Base-by-base conservation (phyloP, 2,888 invertebrate genomes). In the Aphodius sticticus region DNA sequence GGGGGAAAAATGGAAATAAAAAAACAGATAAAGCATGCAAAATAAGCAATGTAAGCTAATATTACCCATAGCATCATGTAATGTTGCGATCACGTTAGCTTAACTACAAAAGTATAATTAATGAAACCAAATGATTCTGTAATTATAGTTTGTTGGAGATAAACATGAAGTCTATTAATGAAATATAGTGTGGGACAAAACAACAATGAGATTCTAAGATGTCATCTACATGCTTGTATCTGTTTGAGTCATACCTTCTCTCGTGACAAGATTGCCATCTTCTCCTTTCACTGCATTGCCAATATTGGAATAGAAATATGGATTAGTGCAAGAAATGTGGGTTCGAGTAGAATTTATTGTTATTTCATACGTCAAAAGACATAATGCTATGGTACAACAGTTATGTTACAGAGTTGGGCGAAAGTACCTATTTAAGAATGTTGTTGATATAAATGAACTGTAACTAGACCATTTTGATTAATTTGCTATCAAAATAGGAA, bases 61-160 rank as follows among this genome's bases (percentile, higher is more conserved):
- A 80, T 78, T 71, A 79, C 82, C 86, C 86, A 84, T 84, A 86
- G 86, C 86, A 87, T 85, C 85, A 87, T 86, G 85, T 84, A 84
- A 82, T 26, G 76, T 77, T 77, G 53, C 15, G 9, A 53, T 53
- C 53, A 53, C 53, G 53, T 53, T 9, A 53, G 53, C 53, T 53
- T 53, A 53, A 53, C 53, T 53, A 53, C 12, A 5, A 53, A 53
- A 53, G 53, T 53, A 53, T 12, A 12, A 53, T 53, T 1, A 9
- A 9, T 53, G 7, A 9, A 9, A 53, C 12, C 53, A 12, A 53
- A 26, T 53, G 7, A 53, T 53, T 53, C 7, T 53, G 9, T 9
- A 0, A 53, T 53, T 53, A 53, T 53, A 53, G 4, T 9, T 53
- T 9, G 12, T 9, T 53, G 53, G 12, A 9, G 53, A 53, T 53